Conservation (phyloP, 2,888 invertebrate species). For the Heteromyza rotundicornis region DNA sequence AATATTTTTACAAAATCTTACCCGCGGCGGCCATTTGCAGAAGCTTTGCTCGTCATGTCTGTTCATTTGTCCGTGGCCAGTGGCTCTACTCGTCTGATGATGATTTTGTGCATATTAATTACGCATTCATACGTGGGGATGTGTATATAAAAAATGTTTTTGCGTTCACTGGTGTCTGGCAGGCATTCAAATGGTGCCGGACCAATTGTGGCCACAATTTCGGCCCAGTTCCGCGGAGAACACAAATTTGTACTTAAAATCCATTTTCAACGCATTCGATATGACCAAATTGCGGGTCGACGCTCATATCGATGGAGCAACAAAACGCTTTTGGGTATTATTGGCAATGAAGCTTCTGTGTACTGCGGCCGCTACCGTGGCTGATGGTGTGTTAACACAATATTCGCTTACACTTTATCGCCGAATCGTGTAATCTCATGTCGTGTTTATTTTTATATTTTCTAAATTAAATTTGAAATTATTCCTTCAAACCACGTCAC, state of each 20-base stretch:
- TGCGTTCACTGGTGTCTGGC: constrained; percentile 47
- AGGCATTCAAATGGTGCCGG: constrained; percentile 14
- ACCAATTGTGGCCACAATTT: constrained; percentile 26
- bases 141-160: constrained; percentile 13
- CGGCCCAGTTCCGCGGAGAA: not conserved
- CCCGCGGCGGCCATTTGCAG: constrained; percentile 52
- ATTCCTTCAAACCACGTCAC: constrained; percentile 10
- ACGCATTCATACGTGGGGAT: too few species aligned
- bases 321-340: constrained; percentile 39
- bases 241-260: constrained; percentile 39
- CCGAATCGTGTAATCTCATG: constrained; percentile 43
- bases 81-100: not conserved
- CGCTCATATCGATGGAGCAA: constrained; percentile 24
- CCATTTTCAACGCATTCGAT: constrained; percentile 36
- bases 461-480: constrained; percentile 41
- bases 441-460: constrained; percentile 37
- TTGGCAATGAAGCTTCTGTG: constrained; percentile 43
- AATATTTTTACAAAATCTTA: constrained; percentile 32
- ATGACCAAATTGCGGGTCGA: constrained; percentile 45
- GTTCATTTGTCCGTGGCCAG: not conserved
- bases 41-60: constrained; percentile 38
- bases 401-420: constrained; percentile 52
- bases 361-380: not conserved
- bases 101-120: constrained; percentile 48
- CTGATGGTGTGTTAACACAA: constrained; percentile 51